Base-by-base conservation (phyloP, 1,140 invertebrate species). In the Acromyrmex echinatior region DNA sequence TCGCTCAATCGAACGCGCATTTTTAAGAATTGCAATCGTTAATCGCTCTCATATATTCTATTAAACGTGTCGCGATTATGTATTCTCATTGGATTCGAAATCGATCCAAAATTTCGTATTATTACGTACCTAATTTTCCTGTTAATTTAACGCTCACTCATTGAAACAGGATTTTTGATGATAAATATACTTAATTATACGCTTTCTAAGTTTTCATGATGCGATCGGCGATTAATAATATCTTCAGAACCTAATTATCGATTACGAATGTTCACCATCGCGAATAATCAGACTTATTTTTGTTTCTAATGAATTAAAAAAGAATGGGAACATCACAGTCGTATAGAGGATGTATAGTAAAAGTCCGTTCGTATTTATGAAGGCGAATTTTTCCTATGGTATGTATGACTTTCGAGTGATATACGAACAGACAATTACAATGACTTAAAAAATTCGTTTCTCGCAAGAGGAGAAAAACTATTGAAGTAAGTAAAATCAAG, bases 271-370 rank as follows among this genome's bases (percentile, higher is more conserved):
- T 66, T 51, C 63, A 62, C 49, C 82, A 70, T 71, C 56, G 71
- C 68, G 60, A 31, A 53, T 77, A 77, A 68, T 90, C 86, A 90
- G 77, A 91, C 89, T 90, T 90, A 66, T 68, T 89, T 87, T 84
- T 58, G 65, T 89, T 84, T 77, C 70, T 89, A 86, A 76, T 87
- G 14, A 90, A 87, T 82, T 87, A 90, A 90, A 86, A 88, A 86
- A 90, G 88, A 91, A 86, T 78, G 82, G 87, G 86, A 91, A 92
- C 92, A 93, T 93, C 92, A 92, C 92, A 93, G 92, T 92, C 89
- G 81, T 90, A 86, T 84, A 90, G 86, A 89, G 90, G 87, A 89
- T 87, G 88, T 70, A 70, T 3, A 88, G 78, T 91, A 87, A 87
- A 90, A 88, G 84, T 90, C 86, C 68, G 65, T 53, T 70, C 39